Conservation (phyloP, 30 jellyfish, hydroid and myxozoan species). For the Pelagia noctiluca region DNA sequence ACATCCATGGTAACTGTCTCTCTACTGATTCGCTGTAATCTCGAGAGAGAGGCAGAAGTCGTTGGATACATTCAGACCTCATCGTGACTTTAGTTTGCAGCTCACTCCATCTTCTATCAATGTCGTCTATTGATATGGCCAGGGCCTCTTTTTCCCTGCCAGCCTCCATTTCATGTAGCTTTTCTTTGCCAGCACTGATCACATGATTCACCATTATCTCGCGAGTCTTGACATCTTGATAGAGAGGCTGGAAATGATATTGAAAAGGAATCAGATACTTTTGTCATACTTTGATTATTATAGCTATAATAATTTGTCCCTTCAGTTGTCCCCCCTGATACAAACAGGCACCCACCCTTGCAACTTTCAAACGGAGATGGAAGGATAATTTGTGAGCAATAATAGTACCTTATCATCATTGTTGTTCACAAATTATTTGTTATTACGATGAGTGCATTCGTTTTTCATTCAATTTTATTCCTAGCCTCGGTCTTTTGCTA, state of each 20-base stretch:
- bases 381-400: too few species aligned
- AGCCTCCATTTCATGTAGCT: slow-evolving; percentile 48
- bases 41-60: slow-evolving; percentile 73
- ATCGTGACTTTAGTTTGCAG: slow-evolving; percentile 51
- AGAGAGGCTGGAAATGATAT: slow-evolving; percentile 47
- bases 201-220: slow-evolving; percentile 37
- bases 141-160: slow-evolving; percentile 52
- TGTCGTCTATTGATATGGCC: slow-evolving; percentile 57
- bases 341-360: too few species aligned
- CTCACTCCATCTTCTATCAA: slow-evolving; percentile 83
- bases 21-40: slow-evolving; percentile 68
- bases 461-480: too few species aligned
- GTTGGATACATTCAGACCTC: slow-evolving; percentile 76
- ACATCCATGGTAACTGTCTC: slow-evolving; percentile 75
- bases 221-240: slow-evolving; percentile 44
- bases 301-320: too few species aligned
- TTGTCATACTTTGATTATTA: too few species aligned
- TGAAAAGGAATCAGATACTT: too few species aligned
- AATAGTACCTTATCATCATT: too few species aligned
- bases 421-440: too few species aligned
- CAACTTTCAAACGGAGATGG: too few species aligned
- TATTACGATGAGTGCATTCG: too few species aligned
- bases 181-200: slow-evolving; percentile 40
- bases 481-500: too few species aligned
- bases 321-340: too few species aligned